Evolutionary conservation across 2,797 vertebrate species (phyloP), one percentile per base, ranked within the genome.

Genomic region (Gallinago nigripennis): DNA sequence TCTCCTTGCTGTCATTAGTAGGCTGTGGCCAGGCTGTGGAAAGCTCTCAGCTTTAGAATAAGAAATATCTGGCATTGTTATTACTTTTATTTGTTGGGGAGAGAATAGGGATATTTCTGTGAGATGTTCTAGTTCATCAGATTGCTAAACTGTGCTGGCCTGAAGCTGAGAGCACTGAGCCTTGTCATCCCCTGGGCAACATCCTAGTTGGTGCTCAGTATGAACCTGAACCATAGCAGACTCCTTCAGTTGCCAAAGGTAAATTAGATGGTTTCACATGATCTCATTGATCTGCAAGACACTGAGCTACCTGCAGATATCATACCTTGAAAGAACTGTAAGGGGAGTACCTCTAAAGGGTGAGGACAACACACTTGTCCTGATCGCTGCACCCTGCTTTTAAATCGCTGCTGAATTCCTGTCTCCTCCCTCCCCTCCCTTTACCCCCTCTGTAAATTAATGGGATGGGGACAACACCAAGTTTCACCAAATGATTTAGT

Each of bases 101-200:
- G 54, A 66, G 27, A 79, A 30, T 2, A 65, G 24, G 6, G 6
- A 5, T 39, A 21, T 65, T 61, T 86, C 57, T 86, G 25, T 66
- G 48, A 86, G 12, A 63, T 7, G 8, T 37, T n/a, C 21, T 53
- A 75, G 31, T 72, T 81, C 21, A 50, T 82, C 15, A 41, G 12
- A 33, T 78, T 76, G 20, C 28, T 8, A 57, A 1, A 4, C 10
- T 0, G 0, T 0, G 1, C 12, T 25, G 19, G 17, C 9, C 25
- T 3, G 16, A 48, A 18, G 33, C 13, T 0, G 3, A 81, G n/a
- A 66, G 24, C 18, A 8, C 30, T 27, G 33, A 81, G 39, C 16
- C 23, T 46, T 77, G 18, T 9, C 6, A 20, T n/a, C 8, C 73
- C 31, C 57, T 43, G 15, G 43, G 27, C 20, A 28, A 4, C 6